phyloP scores from a whole-genome alignment of 2,113 vertebrate species.

The Holacanthus passer region DNA sequence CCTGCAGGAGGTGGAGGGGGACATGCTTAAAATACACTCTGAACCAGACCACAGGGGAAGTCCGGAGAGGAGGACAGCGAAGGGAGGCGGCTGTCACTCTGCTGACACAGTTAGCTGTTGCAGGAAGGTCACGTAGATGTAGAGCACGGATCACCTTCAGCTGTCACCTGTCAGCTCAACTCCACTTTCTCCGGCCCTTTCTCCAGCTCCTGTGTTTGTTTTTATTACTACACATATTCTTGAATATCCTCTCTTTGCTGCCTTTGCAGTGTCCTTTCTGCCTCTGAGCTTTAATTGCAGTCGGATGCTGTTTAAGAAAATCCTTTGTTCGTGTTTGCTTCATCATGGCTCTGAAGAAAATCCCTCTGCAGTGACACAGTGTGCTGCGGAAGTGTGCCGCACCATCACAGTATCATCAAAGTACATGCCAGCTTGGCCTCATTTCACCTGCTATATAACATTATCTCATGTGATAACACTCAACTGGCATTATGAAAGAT shows the following conservation, averaged over 20 bases:
- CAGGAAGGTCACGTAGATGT: slow-evolving; percentile 36
- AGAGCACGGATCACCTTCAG: not conserved
- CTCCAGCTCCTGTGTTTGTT: not conserved
- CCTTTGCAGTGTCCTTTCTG: not conserved
- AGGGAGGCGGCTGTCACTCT: slow-evolving; percentile 19
- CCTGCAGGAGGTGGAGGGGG: slow-evolving; percentile 14
- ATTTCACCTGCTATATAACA: slow-evolving; percentile 38
- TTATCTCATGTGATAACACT: slow-evolving; percentile 54
- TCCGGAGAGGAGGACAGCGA: slow-evolving; percentile 3
- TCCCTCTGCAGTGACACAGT: slow-evolving; percentile 22
- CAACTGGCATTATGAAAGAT: slow-evolving; percentile 8
- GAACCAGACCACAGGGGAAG: slow-evolving; percentile 33
- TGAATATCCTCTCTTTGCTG: not conserved
- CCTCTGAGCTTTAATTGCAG: not conserved
- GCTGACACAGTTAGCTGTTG: slow-evolving; percentile 57
- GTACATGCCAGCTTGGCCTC: slow-evolving; percentile 28
- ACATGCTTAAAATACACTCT: slow-evolving; percentile 59
- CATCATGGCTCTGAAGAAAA: slow-evolving; percentile 6
- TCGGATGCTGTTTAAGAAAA: not conserved
- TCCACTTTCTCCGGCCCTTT: not conserved
- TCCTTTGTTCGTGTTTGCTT: slow-evolving; percentile 10
- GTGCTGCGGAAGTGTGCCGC: slow-evolving; percentile 4
- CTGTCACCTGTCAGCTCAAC: slow-evolving; percentile 5
- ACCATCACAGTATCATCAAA: slow-evolving; percentile 1
- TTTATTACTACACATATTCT: not conserved